Evolutionary conservation across 35 echinoderm and acorn worm species (phyloP).

Genomic region (Apostichopus parvimensis): DNA sequence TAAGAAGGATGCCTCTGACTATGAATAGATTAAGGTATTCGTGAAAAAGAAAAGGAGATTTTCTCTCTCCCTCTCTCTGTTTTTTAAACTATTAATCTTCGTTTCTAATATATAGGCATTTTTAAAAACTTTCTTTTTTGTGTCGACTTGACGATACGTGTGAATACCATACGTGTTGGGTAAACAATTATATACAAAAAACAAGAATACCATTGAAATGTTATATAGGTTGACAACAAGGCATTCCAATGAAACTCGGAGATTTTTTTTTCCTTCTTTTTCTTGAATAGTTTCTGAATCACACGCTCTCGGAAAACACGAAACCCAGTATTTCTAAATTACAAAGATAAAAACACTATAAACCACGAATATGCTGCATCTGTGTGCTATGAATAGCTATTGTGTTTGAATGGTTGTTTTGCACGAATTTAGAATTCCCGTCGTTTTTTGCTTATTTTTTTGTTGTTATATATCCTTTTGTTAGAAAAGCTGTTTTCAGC

Average conservation of each 20-base stretch:
- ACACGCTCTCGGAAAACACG: neutral
- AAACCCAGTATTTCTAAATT: neutral
- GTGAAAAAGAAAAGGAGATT: neutral
- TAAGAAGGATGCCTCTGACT: neutral
- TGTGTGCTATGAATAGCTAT: neutral
- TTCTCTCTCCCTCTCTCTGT: neutral
- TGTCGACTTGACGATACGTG: neutral
- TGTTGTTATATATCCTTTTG: neutral
- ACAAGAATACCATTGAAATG: neutral
- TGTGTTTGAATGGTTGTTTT: slow-evolving; percentile 14
- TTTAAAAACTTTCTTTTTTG: neutral
- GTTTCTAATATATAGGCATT: neutral
- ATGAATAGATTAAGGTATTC: neutral
- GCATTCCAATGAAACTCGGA: neutral
- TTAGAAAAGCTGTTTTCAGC: neutral
- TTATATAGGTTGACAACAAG: neutral
- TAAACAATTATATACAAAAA: neutral
- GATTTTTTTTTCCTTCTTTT: neutral
- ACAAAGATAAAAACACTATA: neutral
- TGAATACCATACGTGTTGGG: neutral
- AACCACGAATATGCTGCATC: neutral
- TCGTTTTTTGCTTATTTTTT: neutral
- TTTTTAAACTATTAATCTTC: neutral
- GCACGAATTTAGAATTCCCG: slow-evolving; percentile 24
- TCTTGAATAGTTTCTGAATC: neutral